Evolutionary conservation across 2,113 vertebrate genomes (phyloP).

Genomic region (Cochlearius cochlearius): DNA sequence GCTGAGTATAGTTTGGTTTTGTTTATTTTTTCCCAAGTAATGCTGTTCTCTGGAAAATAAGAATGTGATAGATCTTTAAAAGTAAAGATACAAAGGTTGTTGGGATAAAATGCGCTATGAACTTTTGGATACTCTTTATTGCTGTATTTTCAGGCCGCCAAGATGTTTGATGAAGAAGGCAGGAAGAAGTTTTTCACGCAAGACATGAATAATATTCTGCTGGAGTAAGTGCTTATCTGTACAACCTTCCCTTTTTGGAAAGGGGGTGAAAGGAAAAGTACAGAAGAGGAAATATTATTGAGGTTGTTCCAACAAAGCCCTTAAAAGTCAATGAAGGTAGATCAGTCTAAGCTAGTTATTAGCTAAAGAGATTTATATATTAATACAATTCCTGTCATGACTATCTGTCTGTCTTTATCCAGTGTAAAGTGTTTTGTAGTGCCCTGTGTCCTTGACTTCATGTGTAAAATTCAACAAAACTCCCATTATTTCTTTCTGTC

Average conservation of each 20-base stretch:
- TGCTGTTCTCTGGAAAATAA: not conserved
- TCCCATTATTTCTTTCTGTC: not conserved
- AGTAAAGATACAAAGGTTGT: not conserved
- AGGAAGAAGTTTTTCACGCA: conserved; percentile 98
- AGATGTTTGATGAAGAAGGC: conserved; percentile 95
- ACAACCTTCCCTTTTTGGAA: conserved; percentile 49
- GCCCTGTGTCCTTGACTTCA: conserved; percentile 9
- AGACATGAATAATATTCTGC: conserved; percentile 99
- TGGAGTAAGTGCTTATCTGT: conserved; percentile 89
- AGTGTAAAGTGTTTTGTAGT: conserved; percentile 28
- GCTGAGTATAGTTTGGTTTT: not conserved
- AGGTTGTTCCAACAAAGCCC: conserved; percentile 47
- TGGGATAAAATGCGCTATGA: not conserved
- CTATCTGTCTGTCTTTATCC: conserved; percentile 15
- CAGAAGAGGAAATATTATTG: conserved; percentile 50
- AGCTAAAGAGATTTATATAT: conserved; percentile 1
- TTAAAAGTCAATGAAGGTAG: conserved; percentile 57
- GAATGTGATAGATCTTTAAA: not conserved
- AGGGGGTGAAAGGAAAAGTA: conserved; percentile 45
- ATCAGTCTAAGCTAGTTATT: conserved; percentile 46
- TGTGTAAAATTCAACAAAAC: not conserved
- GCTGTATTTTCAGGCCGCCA: conserved; percentile 84
- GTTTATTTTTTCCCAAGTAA: not conserved
- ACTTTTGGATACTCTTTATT: not conserved
- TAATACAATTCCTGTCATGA: not conserved